Base-by-base conservation (phyloP, 2,797 vertebrate genomes). In the Linurgus olivaceus region DNA sequence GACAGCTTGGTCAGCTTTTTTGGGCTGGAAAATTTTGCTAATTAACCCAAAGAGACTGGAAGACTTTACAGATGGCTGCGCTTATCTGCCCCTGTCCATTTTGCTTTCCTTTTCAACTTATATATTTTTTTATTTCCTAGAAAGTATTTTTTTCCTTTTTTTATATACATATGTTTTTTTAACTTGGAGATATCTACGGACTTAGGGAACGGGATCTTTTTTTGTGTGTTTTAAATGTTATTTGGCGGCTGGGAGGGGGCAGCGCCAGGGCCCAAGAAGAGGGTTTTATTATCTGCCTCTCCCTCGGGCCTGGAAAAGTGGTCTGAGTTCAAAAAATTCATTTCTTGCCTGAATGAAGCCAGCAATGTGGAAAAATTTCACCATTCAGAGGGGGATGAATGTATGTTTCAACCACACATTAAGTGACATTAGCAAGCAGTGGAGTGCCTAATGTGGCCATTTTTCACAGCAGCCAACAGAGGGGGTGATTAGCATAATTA, bases 401-500 rank as follows among this genome's bases (percentile, higher is more conserved):
- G 99, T 99, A 98, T 99, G 98, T 99, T 98, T 99, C 98, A 99
- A 98, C 98, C 98, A 98, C 98, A 98, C 99, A 99, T 99, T 98
- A 99, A 98, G 98, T 98, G 98, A 98, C 98, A 99, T 99, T 99
- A 99, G 98, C 98, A 98, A 98, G 98, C 99, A 99, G 98, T 99
- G 98, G 98, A 99, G 98, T 99, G 99, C 99, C 98, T 99, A 99
- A 99, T 99, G 99, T 98, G 98, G 98, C 98, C 98, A 99, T 99
- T 99, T 99, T 99, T 99, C 99, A 98, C 98, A 98, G 98, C 98
- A 98, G 98, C 99, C 98, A 98, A 99, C 98, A 99, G 98, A 99
- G 98, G 97, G 98, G 98, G 98, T 99, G 98, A 99, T 99, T 99
- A 99, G 98, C 99, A 99, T 99, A 99, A 99, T 99, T 99, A 99